phyloP scores from a whole-genome alignment of 2,888 invertebrate species.

The Tinea trinotella region DNA sequence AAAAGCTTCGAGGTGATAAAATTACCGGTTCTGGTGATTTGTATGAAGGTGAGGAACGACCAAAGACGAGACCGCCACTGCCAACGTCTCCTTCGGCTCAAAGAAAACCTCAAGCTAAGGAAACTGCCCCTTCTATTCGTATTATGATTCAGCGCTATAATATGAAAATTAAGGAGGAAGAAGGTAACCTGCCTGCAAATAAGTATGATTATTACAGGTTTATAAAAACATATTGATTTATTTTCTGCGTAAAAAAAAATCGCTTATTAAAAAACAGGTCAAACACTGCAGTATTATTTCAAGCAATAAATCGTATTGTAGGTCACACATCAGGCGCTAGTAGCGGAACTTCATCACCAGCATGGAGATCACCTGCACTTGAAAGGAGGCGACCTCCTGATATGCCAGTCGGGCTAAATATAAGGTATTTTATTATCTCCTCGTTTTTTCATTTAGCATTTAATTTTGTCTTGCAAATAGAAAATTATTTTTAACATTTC shows the following conservation, averaged over 20 bases:
- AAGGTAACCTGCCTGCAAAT: too few relatives aligned
- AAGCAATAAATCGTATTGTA: conserved; percentile 23
- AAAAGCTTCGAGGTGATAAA: conserved; percentile 15
- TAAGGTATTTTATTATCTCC: conserved; percentile 34
- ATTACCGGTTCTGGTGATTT: conserved; percentile 38
- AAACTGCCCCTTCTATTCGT: conserved; percentile 78
- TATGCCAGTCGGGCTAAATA: conserved; percentile 64
- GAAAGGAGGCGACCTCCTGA: conserved; percentile 72
- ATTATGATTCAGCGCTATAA: conserved; percentile 81
- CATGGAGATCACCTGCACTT: conserved; percentile 75
- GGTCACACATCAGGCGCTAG: conserved; percentile 64
- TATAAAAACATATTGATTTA: too few relatives aligned
- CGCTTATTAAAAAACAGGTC: too few relatives aligned
- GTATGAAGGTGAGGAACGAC: conserved; percentile 46
- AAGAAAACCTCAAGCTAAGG: conserved; percentile 67
- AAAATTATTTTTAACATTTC: conserved; percentile 21
- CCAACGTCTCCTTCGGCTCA: conserved; percentile 75
- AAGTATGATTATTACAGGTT: too few relatives aligned
- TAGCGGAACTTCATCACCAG: conserved; percentile 77
- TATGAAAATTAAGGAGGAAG: conserved; percentile 74
- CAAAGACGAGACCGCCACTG: conserved; percentile 65
- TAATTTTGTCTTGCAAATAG: not conserved
- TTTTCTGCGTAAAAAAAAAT: too few relatives aligned
- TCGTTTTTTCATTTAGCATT: not conserved
- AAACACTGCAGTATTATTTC: not conserved